Base-by-base conservation (phyloP, 2,888 invertebrate genomes). In the Frankliniella intonsa region DNA sequence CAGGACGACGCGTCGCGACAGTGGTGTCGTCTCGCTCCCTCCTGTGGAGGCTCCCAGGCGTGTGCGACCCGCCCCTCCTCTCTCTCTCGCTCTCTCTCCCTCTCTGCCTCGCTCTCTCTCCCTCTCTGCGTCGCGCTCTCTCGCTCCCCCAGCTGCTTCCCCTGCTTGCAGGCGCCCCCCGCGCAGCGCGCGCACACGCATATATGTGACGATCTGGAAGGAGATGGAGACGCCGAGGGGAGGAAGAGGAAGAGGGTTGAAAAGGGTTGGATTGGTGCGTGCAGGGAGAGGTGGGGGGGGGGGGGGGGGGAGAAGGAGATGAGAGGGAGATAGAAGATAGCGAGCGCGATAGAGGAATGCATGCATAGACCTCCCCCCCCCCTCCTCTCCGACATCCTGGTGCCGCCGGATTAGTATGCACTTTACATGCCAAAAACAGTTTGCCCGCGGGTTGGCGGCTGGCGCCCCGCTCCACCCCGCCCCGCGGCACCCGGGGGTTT, bases 371-470 rank as follows among this genome's bases (percentile, higher is more conserved):
- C 17, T 14, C 55, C 5, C 17, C 12, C 55, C 55, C 55, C 38
- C 55, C n/a, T n/a, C n/a, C n/a, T n/a, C n/a, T n/a, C n/a, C n/a
- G n/a, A n/a, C n/a, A n/a, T n/a, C n/a, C n/a, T n/a, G n/a, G n/a
- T n/a, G 55, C 55, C 55, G 14, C 55, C 5, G 69, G 69, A 76
- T 76, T 76, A 76, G 69, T 76, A 76, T 76, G 69, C 69, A 76
- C 69, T 76, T 76, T n/a, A 12, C 69, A 76, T 76, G 69, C 69
- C 69, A 25, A 76, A 62, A 62, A 62, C 62, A 62, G 62, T n/a
- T n/a, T 7, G n/a, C 62, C 62, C 62, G 19, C 62, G 62, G 62
- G 62, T 14, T 11, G 62, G 19, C 62, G 62, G 11, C 17, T 17
- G 62, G 19, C 62, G 7, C 55, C 55, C 55, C 55, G 14, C 10